phyloP scores from a whole-genome alignment of 2,888 invertebrate species.

The Tenthredo distinguenda region DNA sequence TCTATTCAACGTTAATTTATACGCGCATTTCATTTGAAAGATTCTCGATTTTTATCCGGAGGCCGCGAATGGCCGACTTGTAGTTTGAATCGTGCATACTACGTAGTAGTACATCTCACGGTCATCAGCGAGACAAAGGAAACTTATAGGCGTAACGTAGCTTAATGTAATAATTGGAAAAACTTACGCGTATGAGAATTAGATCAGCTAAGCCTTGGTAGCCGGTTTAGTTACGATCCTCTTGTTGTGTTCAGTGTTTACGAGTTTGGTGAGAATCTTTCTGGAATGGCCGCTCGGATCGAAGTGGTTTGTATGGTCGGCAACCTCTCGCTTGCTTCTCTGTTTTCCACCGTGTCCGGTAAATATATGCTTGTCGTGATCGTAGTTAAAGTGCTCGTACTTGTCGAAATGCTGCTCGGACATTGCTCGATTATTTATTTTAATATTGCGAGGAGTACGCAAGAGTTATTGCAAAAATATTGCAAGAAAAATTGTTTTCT shows the following conservation, averaged over 20 bases:
- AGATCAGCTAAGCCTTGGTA: constrained; percentile 62
- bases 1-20: background rate
- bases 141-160: background rate
- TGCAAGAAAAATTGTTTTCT: constrained; percentile 23
- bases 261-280: constrained; percentile 92
- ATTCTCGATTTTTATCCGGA: background rate
- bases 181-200: background rate
- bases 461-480: constrained; percentile 7
- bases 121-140: background rate
- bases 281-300: constrained; percentile 96
- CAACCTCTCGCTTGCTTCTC: constrained; percentile 92
- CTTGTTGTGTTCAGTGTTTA: constrained; percentile 91
- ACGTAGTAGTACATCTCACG: background rate
- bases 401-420: constrained; percentile 93
- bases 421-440: constrained; percentile 81
- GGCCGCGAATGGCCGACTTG: background rate
- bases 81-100: background rate
- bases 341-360: constrained; percentile 95
- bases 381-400: constrained; percentile 97
- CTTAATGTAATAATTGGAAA: background rate
- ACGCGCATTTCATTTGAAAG: background rate
- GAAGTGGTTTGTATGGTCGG: constrained; percentile 93
- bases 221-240: constrained; percentile 79
- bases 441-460: constrained; percentile 13
- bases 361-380: constrained; percentile 93